phyloP scores from a whole-genome alignment of 2,113 vertebrate species.

The Xiphorhynchus elegans region DNA sequence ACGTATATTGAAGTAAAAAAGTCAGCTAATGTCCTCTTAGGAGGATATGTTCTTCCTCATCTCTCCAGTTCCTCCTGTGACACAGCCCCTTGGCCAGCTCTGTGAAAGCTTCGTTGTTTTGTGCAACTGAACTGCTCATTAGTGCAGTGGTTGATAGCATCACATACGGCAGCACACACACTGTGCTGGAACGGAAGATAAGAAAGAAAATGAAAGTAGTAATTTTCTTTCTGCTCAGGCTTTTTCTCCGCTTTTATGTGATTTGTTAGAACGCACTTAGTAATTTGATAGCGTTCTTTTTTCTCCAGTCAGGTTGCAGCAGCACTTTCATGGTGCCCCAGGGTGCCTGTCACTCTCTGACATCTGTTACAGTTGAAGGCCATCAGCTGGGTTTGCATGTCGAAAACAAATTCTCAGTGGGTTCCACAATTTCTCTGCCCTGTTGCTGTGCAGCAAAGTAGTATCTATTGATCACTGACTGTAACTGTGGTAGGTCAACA shows the following conservation, averaged over 20 bases:
- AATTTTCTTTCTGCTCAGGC: constrained; percentile 25
- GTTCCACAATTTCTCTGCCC: background rate
- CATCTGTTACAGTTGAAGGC: constrained; percentile 28
- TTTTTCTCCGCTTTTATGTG: constrained; percentile 8
- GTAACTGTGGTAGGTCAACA: constrained; percentile 36
- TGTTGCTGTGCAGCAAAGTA: constrained; percentile 6
- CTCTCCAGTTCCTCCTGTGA: background rate
- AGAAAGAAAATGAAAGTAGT: constrained; percentile 40
- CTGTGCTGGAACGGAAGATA: background rate
- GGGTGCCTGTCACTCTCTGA: constrained; percentile 35
- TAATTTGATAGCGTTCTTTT: background rate
- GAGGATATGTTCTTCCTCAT: background rate
- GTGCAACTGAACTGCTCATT: background rate
- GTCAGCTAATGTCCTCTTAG: background rate
- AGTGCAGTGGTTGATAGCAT: background rate
- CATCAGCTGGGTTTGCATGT: constrained; percentile 28
- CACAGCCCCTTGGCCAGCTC: background rate
- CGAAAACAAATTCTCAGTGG: constrained; percentile 29
- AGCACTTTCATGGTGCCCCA: background rate
- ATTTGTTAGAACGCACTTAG: constrained; percentile 26
- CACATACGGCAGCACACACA: background rate
- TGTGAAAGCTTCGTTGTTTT: accelerated
- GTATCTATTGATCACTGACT: constrained; percentile 46
- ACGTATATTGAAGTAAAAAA: background rate
- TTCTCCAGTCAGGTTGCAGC: background rate